phyloP scores from a whole-genome alignment of 2,113 vertebrate species.

The Herpailurus yagouaroundi region DNA sequence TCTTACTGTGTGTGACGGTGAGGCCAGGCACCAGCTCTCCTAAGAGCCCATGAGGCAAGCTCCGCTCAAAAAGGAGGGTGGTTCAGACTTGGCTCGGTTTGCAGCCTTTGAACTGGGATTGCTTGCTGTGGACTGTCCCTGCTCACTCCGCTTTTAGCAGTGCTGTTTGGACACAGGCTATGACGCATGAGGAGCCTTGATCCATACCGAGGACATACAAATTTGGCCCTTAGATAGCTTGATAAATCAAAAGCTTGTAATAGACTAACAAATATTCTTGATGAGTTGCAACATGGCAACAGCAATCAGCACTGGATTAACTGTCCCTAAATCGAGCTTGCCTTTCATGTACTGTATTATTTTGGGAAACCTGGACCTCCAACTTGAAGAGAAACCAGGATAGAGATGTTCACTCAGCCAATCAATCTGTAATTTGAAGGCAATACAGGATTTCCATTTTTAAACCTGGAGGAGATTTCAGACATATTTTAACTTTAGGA shows the following conservation, averaged over 20 bases:
- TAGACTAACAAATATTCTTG: constrained; percentile 2
- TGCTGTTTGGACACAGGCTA: neutral
- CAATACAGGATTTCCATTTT: constrained; percentile 10
- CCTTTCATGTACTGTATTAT: neutral
- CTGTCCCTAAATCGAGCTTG: constrained; percentile 9
- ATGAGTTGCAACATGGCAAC: neutral
- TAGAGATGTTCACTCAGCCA: constrained; percentile 1
- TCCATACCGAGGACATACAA: neutral
- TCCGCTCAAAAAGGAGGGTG: neutral
- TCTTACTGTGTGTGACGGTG: neutral
- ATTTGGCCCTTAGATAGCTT: neutral
- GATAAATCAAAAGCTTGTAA: neutral
- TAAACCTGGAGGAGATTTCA: neutral
- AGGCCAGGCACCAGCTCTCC: neutral
- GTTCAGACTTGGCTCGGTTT: neutral
- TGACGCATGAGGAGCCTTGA: neutral
- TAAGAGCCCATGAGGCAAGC: neutral
- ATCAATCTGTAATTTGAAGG: neutral
- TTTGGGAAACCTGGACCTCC: constrained; percentile 51
- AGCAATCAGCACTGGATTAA: constrained; percentile 19
- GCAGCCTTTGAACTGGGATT: neutral
- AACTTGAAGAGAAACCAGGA: neutral
- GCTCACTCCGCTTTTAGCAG: neutral
- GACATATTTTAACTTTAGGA: constrained; percentile 6
- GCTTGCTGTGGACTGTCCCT: neutral